A percentile compares a stretch with the other conserved stretches of the same genome.
Conservation (phyloP, 2,797 vertebrate genomes). For the Acanthiza pusilla region DNA sequence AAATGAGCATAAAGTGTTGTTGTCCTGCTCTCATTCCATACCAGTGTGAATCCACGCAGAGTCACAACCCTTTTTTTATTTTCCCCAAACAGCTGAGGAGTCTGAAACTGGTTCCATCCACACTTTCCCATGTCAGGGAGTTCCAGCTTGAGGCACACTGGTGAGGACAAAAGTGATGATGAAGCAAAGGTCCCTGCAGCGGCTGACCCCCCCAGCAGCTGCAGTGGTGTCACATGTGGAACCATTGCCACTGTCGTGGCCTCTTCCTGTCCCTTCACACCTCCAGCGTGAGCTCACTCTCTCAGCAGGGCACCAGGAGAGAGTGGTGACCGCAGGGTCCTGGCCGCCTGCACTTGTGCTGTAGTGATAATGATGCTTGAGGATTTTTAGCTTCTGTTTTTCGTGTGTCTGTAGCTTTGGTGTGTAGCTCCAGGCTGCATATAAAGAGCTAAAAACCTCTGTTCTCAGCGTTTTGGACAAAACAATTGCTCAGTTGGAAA, state of each 20-base stretch:
- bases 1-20: neutral
- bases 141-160: neutral
- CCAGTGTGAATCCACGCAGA: neutral
- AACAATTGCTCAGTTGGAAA: too few relatives aligned
- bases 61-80: neutral
- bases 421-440: too few relatives aligned
- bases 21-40: neutral
- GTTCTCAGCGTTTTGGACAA: too few relatives aligned
- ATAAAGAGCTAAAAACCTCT: too few relatives aligned
- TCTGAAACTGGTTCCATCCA: neutral
- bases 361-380: neutral
- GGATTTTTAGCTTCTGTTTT: too few relatives aligned
- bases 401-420: too few relatives aligned
- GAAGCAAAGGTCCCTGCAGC: neutral
- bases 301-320: neutral
- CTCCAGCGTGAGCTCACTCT: neutral
- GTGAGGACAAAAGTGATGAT: accelerated
- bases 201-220: neutral
- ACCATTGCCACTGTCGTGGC: neutral
- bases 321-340: neutral
- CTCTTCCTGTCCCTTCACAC: neutral
- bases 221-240: neutral
- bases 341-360: neutral
- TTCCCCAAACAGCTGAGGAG: neutral
- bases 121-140: neutral